Conservation (phyloP, 2,888 invertebrate genomes). For the Spodoptera exigua region DNA sequence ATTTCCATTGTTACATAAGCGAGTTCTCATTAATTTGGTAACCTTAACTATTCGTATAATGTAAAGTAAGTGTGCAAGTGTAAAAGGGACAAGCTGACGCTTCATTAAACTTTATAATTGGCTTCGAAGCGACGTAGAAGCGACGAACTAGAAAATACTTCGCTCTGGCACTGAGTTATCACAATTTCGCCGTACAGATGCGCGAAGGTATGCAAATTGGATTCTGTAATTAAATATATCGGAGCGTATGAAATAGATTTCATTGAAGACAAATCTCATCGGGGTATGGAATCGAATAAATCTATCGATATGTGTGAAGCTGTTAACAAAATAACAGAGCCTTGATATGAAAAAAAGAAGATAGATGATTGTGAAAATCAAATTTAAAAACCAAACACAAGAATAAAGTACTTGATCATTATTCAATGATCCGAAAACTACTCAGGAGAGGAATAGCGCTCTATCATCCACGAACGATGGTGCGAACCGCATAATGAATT, state of each 20-base stretch:
- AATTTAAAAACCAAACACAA: neutral
- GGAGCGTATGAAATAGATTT: neutral
- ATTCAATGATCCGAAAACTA: no score
- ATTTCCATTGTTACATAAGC: constrained; percentile 46
- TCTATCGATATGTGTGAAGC: no score
- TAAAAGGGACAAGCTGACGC: constrained; percentile 58
- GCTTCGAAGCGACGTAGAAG: constrained; percentile 56
- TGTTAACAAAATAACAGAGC: no score
- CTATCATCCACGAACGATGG: neutral
- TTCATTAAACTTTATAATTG: constrained; percentile 76
- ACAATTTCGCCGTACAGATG: constrained; percentile 50
- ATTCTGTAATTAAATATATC: constrained; percentile 38
- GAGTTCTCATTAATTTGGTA: constrained; percentile 53
- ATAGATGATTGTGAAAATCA: neutral
- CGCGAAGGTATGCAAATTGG: constrained; percentile 45
- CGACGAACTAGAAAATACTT: constrained; percentile 66
- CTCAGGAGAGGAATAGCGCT: no score
- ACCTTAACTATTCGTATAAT: constrained; percentile 55
- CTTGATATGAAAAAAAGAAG: neutral
- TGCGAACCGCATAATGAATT: constrained; percentile 38
- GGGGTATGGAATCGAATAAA: no score
- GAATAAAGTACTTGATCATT: neutral
- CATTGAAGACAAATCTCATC: neutral
- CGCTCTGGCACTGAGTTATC: constrained; percentile 43
- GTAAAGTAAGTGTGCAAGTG: constrained; percentile 54